Evolutionary conservation across 2,888 invertebrate genomes (phyloP).

Genomic region (Beris morrisii): DNA sequence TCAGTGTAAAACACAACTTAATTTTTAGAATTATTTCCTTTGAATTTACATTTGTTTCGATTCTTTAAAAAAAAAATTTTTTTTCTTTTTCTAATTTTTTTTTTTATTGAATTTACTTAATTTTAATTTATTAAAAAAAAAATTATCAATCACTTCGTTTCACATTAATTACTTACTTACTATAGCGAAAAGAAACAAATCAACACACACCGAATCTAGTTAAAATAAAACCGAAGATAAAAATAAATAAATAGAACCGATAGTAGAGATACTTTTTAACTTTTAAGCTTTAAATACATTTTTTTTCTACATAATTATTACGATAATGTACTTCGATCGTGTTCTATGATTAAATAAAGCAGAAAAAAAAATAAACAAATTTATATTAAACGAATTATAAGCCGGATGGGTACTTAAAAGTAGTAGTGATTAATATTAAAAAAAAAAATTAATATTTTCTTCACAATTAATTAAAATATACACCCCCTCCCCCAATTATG

Average conservation of each 20-base stretch:
- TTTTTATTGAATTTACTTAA: neutral
- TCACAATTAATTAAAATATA: too few species aligned
- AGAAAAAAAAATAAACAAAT: neutral
- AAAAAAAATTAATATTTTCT: too few species aligned
- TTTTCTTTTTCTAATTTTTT: neutral
- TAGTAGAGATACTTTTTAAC: constrained; percentile 25
- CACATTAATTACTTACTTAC: too few species aligned
- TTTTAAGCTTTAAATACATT: constrained; percentile 31
- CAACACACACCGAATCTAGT: constrained; percentile 18
- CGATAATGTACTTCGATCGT: constrained; percentile 11
- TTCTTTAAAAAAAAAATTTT: neutral
- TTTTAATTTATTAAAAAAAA: too few species aligned
- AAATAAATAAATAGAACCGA: constrained; percentile 6
- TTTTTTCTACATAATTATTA: constrained; percentile 24
- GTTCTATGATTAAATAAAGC: constrained; percentile 2
- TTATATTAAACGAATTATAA: neutral
- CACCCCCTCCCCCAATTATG: too few species aligned
- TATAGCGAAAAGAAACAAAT: too few species aligned
- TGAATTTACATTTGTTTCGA: neutral
- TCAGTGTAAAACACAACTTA: neutral
- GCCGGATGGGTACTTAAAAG: neutral
- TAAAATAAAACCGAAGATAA: constrained; percentile 14
- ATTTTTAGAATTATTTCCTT: neutral
- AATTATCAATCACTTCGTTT: too few species aligned
- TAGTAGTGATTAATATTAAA: too few species aligned